Conservation (phyloP, 2,113 vertebrate genomes). For the Odocoileus virginianus region DNA sequence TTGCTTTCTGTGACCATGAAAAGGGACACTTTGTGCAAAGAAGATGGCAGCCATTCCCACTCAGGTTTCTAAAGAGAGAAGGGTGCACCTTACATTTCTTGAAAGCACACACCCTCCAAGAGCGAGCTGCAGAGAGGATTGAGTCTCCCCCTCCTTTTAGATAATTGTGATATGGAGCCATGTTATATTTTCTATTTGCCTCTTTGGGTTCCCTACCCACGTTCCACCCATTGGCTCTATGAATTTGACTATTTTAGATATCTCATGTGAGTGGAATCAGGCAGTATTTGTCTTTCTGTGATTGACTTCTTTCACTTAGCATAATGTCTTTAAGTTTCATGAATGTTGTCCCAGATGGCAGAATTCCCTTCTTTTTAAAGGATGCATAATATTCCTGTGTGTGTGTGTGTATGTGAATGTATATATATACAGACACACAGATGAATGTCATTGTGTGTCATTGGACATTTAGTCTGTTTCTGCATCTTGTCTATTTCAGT, state of each 20-base stretch:
- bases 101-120: not conserved
- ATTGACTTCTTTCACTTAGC: not conserved
- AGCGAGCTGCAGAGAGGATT: not conserved
- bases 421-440: not conserved
- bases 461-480: not conserved
- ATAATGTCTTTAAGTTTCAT: not conserved
- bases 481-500: not conserved
- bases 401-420: not conserved
- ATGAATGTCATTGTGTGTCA: not conserved
- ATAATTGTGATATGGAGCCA: not conserved
- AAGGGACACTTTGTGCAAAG: not conserved
- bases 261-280: not conserved
- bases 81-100: not conserved
- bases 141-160: not conserved
- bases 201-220: not conserved
- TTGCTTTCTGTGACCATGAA: not conserved
- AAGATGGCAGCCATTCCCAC: not conserved
- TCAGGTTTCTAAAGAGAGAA: not conserved
- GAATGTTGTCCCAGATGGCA: not conserved
- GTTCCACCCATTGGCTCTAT: not conserved
- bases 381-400: no score
- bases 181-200: conserved; percentile 47
- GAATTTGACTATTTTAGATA: not conserved
- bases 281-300: not conserved
- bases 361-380: not conserved